A percentile compares a stretch with the other conserved stretches of the same genome.
Evolutionary conservation across 2,888 invertebrate genomes (phyloP).

Genomic region (Chironomus riparius): DNA sequence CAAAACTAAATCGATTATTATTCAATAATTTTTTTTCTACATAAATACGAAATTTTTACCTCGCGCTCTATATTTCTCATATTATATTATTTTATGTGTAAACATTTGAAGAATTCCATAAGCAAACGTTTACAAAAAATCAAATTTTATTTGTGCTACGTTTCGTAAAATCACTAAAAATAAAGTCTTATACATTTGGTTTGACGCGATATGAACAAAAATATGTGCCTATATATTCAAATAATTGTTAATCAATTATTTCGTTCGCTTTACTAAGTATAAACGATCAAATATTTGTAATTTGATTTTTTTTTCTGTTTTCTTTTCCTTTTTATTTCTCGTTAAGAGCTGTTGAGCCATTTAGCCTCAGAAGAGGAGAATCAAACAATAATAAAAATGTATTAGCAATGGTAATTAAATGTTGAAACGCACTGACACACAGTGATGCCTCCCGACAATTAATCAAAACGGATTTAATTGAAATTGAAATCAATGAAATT

Average conservation of each 20-base stretch:
- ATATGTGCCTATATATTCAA: slow-evolving; percentile 8
- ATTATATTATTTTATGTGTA: background rate
- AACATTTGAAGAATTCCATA: slow-evolving; percentile 17
- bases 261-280: background rate
- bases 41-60: background rate
- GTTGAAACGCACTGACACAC: slow-evolving; percentile 10
- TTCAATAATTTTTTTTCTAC: background rate
- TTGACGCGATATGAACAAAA: background rate
- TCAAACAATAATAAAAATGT: background rate
- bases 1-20: too few species aligned
- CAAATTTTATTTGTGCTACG: background rate
- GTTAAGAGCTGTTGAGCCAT: background rate
- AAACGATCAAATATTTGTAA: slow-evolving; percentile 15
- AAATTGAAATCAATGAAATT: slow-evolving; percentile 19
- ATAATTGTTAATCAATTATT: slow-evolving; percentile 23
- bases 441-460: slow-evolving; percentile 21
- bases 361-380: background rate
- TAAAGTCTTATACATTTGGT: background rate
- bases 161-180: background rate
- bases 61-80: background rate
- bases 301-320: background rate
- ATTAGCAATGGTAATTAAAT: slow-evolving; percentile 18
- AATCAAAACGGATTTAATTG: slow-evolving; percentile 20
- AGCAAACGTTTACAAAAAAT: background rate
- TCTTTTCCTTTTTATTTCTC: background rate